Evolutionary conservation across 2,797 vertebrate genomes (phyloP).

Genomic region (Sphaeramia orbicularis): DNA sequence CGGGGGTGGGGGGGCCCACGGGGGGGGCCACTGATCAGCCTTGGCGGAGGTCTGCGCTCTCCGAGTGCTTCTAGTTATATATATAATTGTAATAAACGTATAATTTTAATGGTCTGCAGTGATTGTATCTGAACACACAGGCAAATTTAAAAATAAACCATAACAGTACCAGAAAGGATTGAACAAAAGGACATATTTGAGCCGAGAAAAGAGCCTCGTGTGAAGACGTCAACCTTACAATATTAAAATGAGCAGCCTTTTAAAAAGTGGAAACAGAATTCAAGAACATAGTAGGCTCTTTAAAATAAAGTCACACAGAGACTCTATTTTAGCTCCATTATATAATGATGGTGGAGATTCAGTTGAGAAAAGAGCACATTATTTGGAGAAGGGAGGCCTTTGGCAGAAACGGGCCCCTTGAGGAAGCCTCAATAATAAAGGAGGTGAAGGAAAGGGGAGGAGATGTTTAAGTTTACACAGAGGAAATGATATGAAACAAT

Average conservation of each 20-base stretch:
- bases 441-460: not conserved
- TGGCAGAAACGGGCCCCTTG: not conserved
- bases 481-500: not conserved
- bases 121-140: no score
- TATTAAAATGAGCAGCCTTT: not conserved
- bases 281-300: not conserved
- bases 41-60: no score
- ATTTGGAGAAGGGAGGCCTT: conserved; percentile 1
- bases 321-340: not conserved
- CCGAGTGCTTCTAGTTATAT: no score
- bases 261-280: not conserved
- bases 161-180: no score
- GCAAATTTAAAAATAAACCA: no score
- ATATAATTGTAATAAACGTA: not conserved
- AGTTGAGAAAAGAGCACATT: not conserved
- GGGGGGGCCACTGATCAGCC: no score
- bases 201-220: not conserved
- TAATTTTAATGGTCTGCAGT: not conserved
- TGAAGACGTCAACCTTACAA: not conserved
- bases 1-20: no score
- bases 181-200: not conserved
- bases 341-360: not conserved
- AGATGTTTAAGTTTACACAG: not conserved
- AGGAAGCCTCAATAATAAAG: not conserved
- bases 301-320: not conserved